Conservation (phyloP, 2,888 invertebrate species). For the Capitulum mitella region DNA sequence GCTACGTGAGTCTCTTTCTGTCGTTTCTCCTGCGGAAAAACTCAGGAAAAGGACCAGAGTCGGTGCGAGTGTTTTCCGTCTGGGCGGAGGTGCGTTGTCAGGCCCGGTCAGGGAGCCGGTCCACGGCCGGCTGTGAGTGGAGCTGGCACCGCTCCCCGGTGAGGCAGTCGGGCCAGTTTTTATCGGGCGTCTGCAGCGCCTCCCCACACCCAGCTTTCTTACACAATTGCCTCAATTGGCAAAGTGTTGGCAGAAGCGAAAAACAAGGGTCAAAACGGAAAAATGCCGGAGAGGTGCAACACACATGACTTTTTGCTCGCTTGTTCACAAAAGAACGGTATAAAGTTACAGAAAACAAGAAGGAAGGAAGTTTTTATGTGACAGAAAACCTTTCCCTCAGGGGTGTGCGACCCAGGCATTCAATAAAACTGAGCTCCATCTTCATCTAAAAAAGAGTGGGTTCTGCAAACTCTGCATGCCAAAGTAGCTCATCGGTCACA, state of each 20-base stretch:
- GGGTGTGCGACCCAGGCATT: background rate
- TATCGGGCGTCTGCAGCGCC: background rate
- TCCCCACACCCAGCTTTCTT: background rate
- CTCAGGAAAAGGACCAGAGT: too few species aligned
- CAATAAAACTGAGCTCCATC: background rate
- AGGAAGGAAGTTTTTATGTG: background rate
- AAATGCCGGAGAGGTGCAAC: constrained; percentile 5
- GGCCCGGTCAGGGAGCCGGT: too few species aligned
- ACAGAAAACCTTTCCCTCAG: background rate
- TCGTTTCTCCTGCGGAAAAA: too few species aligned
- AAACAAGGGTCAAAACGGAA: background rate
- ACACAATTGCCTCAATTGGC: constrained; percentile 10
- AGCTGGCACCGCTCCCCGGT: too few species aligned
- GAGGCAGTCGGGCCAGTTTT: background rate
- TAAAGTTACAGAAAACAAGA: constrained; percentile 12
- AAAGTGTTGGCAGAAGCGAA: background rate
- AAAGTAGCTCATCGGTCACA: constrained; percentile 15
- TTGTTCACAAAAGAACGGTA: background rate
- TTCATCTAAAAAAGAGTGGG: background rate
- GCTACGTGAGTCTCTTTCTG: too few species aligned
- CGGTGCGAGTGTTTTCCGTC: too few species aligned
- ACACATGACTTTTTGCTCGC: background rate
- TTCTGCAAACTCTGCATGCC: background rate
- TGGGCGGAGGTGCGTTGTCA: too few species aligned
- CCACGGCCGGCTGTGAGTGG: too few species aligned